phyloP scores from a whole-genome alignment of 2,797 vertebrate genomes.

The Thamnophis elegans region DNA sequence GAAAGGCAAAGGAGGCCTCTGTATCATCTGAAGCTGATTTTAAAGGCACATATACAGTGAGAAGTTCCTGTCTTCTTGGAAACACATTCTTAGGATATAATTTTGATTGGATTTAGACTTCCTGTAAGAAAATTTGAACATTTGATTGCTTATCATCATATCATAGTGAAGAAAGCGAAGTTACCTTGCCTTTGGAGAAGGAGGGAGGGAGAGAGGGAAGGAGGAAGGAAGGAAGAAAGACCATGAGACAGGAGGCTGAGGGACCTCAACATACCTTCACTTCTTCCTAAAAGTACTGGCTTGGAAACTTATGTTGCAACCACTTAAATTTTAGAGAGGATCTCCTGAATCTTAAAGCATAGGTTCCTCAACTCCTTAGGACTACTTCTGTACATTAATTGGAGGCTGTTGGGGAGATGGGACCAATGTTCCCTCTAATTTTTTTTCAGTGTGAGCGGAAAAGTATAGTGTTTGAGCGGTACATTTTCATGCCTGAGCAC shows the following conservation, averaged over 20 bases:
- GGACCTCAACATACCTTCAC: background rate
- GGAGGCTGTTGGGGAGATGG: background rate
- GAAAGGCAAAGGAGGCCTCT: background rate
- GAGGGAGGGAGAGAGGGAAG: background rate
- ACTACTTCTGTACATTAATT: background rate
- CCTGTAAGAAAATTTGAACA: background rate
- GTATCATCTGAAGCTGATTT: background rate
- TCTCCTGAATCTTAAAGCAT: background rate
- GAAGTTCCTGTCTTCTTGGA: background rate
- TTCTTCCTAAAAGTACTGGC: background rate
- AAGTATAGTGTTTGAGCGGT: too few species aligned
- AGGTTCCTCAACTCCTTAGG: background rate
- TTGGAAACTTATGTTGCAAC: background rate
- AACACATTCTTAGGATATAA: background rate
- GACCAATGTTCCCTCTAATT: too few species aligned
- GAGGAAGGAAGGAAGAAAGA: background rate
- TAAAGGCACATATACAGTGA: background rate
- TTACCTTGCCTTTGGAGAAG: background rate
- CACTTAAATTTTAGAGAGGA: background rate
- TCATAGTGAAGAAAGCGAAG: background rate
- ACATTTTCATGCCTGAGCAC: too few species aligned
- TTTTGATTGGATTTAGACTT: background rate
- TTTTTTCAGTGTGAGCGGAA: too few species aligned
- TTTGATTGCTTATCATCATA: background rate
- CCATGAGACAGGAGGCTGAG: background rate